Conservation (phyloP, 2,113 vertebrate genomes). For the Caretta caretta region DNA sequence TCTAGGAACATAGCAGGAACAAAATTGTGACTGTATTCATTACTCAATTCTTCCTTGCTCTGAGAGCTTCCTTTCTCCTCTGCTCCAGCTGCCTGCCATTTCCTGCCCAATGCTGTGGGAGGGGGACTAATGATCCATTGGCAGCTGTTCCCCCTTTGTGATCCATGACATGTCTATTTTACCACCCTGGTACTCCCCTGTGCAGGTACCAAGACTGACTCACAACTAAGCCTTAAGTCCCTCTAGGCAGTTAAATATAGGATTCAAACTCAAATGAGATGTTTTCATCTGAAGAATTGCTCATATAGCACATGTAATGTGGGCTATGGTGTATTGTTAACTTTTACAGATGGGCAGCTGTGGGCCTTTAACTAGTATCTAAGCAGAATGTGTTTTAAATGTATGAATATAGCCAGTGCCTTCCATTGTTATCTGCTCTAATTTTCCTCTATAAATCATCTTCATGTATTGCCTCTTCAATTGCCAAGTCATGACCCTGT, state of each 20-base stretch:
- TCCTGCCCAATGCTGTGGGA: neutral
- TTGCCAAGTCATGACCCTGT: constrained; percentile 66
- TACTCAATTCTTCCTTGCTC: neutral
- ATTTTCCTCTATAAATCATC: constrained; percentile 57
- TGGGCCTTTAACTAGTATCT: fast-evolving
- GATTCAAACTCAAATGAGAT: neutral
- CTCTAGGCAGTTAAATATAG: neutral
- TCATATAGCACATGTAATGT: neutral
- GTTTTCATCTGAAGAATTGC: neutral
- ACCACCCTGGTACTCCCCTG: neutral
- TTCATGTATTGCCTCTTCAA: constrained; percentile 74
- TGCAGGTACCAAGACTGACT: neutral
- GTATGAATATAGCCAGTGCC: neutral
- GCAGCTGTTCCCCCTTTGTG: fast-evolving
- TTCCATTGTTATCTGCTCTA: constrained; percentile 29
- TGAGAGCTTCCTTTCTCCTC: neutral
- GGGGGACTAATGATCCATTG: fast-evolving
- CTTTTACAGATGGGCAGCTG: neutral
- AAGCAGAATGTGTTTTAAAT: constrained; percentile 27
- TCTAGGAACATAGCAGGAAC: neutral
- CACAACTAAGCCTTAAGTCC: neutral
- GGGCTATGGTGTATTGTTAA: neutral
- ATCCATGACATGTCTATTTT: fast-evolving
- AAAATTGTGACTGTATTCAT: neutral
- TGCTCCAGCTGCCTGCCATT: neutral